Evolutionary conservation across 2,113 vertebrate genomes (phyloP).

Genomic region (Hypanus sabinus): DNA sequence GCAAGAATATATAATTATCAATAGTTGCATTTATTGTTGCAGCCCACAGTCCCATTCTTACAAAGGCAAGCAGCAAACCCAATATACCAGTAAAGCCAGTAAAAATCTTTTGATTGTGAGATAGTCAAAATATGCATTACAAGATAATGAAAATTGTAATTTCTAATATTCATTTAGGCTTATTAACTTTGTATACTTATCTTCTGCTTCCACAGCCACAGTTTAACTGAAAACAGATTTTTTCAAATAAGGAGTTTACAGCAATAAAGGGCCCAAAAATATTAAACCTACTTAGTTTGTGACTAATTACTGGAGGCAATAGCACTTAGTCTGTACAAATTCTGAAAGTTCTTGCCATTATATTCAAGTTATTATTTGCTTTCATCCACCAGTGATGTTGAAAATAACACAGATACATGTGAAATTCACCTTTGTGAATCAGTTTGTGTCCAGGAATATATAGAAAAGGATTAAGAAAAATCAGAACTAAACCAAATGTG

Average conservation of each 20-base stretch:
- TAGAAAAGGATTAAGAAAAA: not conserved
- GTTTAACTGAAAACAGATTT: not conserved
- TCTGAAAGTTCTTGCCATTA: not conserved
- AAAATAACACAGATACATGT: not conserved
- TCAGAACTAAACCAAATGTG: conserved; percentile 26
- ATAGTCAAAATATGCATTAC: not conserved
- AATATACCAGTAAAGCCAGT: no score
- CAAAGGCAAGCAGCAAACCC: not conserved
- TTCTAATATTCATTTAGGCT: not conserved
- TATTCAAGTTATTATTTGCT: not conserved
- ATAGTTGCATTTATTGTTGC: not conserved
- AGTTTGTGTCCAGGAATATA: not conserved
- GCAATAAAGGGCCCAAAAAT: not conserved
- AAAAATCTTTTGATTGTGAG: not conserved
- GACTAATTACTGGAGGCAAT: not conserved
- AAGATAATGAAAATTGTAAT: not conserved
- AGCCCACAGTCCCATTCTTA: not conserved
- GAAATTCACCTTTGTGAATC: not conserved
- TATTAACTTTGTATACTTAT: not conserved
- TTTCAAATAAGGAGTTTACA: not conserved
- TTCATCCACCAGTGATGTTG: not conserved
- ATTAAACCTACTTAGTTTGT: not conserved
- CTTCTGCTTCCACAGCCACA: not conserved
- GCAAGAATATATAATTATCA: not conserved
- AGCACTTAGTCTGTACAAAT: not conserved